A percentile compares a stretch with the other conserved stretches of the same genome.
Evolutionary conservation across 2,113 vertebrate genomes (phyloP).

Genomic region (Leptobrachium leishanense): DNA sequence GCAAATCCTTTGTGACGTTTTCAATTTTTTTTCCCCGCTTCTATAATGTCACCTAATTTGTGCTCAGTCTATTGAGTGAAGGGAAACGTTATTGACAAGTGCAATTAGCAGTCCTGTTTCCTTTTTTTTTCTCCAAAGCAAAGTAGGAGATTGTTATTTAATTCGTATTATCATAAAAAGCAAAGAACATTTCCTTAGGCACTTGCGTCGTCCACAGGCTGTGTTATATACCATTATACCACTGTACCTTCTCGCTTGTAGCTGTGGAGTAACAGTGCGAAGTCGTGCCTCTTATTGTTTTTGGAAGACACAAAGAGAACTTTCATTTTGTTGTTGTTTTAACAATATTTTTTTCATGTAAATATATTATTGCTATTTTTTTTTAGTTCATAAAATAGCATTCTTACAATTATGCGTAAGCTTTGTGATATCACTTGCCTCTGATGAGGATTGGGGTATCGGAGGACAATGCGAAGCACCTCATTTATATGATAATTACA

Average conservation of each 20-base stretch:
- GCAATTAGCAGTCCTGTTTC: neutral
- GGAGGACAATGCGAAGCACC: slow-evolving; percentile 59
- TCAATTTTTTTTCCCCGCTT: neutral
- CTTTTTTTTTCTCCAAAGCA: neutral
- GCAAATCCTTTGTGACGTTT: neutral
- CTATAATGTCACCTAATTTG: neutral
- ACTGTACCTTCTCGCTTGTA: neutral
- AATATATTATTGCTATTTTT: slow-evolving; percentile 9
- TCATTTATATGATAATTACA: slow-evolving; percentile 69
- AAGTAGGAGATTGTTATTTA: neutral
- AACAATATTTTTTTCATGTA: slow-evolving; percentile 22
- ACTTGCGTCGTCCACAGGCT: neutral
- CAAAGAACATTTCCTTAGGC: neutral
- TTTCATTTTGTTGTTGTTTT: slow-evolving; percentile 13
- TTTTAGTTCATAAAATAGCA: slow-evolving; percentile 39
- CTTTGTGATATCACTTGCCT: slow-evolving; percentile 52
- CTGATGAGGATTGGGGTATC: slow-evolving; percentile 52
- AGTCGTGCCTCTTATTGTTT: neutral
- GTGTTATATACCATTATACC: neutral
- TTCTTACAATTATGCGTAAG: slow-evolving; percentile 49
- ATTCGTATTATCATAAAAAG: slow-evolving; percentile 6
- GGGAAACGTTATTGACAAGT: neutral
- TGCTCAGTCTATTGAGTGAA: neutral
- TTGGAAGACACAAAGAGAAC: slow-evolving; percentile 2
- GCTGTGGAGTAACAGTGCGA: neutral